A percentile compares a stretch with the other conserved stretches of the same genome.
phyloP scores from a whole-genome alignment of 2,113 vertebrate genomes.

The Bubalus kerabau region DNA sequence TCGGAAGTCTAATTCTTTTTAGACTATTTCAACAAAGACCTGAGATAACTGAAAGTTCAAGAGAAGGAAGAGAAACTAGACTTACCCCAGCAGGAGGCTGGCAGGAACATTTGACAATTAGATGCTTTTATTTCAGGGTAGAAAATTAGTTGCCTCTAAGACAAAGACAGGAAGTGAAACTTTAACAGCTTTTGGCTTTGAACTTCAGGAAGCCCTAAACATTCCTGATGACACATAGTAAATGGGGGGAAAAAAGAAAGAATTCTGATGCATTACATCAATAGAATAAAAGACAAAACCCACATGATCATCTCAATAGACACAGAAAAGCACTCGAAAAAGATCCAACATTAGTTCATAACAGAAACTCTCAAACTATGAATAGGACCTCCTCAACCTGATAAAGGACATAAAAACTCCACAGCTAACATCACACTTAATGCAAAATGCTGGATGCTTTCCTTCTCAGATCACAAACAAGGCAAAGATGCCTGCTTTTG shows the following conservation, averaged over 20 bases:
- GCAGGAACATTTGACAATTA: background rate
- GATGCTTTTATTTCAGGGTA: slow-evolving; percentile 34
- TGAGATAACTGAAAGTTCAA: background rate
- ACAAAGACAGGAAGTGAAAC: slow-evolving; percentile 48
- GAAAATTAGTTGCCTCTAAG: slow-evolving; percentile 37
- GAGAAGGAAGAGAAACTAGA: background rate
- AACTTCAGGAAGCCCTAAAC: slow-evolving; percentile 50
- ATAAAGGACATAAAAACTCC: background rate
- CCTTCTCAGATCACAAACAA: background rate
- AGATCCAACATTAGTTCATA: background rate
- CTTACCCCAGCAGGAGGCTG: background rate
- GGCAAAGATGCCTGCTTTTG: background rate
- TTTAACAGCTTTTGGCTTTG: slow-evolving; percentile 45
- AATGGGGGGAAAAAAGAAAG: background rate
- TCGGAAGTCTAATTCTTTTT: background rate
- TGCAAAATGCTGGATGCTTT: background rate
- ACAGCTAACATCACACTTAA: background rate
- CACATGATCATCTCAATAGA: background rate
- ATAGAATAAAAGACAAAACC: slow-evolving; percentile 9
- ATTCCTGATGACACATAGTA: slow-evolving; percentile 38
- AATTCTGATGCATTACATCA: background rate
- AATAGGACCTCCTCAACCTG: slow-evolving; percentile 17
- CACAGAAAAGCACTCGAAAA: background rate
- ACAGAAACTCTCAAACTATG: slow-evolving; percentile 34
- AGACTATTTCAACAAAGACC: background rate